These are phyloP conservation scores for Helostoma temminkii DNA, from an alignment of 2,797 vertebrate genomes.

Conservation along the genomic window DNA sequence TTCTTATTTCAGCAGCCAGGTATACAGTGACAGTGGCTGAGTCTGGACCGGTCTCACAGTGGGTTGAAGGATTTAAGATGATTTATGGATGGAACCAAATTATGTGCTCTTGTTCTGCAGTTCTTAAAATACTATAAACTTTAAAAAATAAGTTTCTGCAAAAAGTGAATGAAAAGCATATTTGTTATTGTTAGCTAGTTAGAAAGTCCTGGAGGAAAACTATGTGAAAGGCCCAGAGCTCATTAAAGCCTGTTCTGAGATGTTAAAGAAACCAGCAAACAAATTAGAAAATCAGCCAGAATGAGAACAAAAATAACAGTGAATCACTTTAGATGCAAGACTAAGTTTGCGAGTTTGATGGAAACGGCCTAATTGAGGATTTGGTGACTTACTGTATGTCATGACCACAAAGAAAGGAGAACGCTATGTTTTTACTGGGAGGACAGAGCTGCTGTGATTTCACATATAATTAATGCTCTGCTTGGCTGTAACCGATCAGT, in stretches of 20 bases:
- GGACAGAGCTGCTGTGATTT: conserved; percentile 8
- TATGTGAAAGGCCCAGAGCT: conserved; percentile 26
- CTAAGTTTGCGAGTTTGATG: not conserved
- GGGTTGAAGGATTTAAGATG: no score
- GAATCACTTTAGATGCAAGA: conserved; percentile 24
- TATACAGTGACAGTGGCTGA: no score
- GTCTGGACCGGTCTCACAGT: no score
- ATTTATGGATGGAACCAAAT: no score
- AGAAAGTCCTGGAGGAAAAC: conserved; percentile 2
- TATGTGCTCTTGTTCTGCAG: no score
- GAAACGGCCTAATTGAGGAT: not conserved
- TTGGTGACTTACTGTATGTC: no score
- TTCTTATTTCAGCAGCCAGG: no score
- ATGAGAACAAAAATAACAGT: conserved; percentile 32
- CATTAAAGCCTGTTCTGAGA: conserved; percentile 42
- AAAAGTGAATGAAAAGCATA: no score
- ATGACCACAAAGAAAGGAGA: not conserved
- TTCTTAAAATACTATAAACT: no score
- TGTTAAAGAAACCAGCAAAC: conserved; percentile 45
- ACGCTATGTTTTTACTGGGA: not conserved
- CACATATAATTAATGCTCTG: conserved; percentile 27
- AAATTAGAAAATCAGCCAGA: conserved; percentile 46
- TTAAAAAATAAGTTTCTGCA: no score
- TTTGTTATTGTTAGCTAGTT: conserved; percentile 9
- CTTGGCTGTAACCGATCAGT: conserved; percentile 11